These are phyloP conservation scores for Tineola bisselliella DNA, from an alignment of 2,888 invertebrate genomes.

Conservation along the genomic window DNA sequence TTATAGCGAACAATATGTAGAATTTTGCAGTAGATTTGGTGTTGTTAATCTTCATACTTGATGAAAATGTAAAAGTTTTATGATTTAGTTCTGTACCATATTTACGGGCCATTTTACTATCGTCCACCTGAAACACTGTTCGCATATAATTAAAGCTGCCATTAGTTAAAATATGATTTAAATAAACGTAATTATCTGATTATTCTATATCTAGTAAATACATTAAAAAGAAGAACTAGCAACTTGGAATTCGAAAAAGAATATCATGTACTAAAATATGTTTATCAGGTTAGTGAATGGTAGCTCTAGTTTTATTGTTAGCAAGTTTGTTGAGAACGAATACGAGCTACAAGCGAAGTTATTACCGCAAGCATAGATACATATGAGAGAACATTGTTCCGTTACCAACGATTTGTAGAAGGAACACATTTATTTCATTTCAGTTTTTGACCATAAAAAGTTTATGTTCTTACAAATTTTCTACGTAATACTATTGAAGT, in stretches of 20 bases:
- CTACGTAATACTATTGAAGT: too few relatives aligned
- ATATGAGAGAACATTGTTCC: neutral
- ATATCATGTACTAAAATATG: neutral
- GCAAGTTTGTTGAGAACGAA: conserved; percentile 4
- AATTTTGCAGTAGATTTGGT: neutral
- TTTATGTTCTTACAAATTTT: too few relatives aligned
- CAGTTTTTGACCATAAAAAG: neutral
- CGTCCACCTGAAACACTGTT: neutral
- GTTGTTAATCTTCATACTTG: conserved; percentile 2
- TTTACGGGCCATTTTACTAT: conserved; percentile 1
- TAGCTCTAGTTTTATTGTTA: neutral
- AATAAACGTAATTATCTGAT: too few relatives aligned
- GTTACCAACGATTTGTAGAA: neutral
- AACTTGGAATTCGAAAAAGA: too few relatives aligned
- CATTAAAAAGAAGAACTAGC: too few relatives aligned
- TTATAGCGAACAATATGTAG: neutral
- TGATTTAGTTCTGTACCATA: conserved; percentile 1
- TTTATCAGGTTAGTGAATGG: neutral
- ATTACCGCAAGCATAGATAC: neutral
- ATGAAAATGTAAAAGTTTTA: conserved; percentile 11
- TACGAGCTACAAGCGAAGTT: neutral
- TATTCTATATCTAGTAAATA: too few relatives aligned
- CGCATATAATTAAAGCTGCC: conserved; percentile 1
- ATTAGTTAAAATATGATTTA: neutral
- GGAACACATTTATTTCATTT: neutral